Base-by-base conservation (phyloP, 1,140 invertebrate species). In the Chironomus striatipennis region DNA sequence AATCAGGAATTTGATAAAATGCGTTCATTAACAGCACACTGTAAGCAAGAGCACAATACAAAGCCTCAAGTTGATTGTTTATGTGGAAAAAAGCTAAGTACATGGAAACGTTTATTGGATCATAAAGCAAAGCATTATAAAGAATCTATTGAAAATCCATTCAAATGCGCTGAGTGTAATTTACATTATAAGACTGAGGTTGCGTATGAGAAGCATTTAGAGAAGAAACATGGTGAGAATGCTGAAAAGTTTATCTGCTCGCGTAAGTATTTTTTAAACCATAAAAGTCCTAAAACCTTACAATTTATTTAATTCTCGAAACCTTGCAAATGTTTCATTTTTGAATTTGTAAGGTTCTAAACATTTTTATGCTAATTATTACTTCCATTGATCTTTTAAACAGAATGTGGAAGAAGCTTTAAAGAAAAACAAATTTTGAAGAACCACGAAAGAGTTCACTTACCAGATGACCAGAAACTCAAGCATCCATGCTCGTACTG, bases 381-480 rank as follows among this genome's bases (percentile, higher is more conserved):
- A n/a, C n/a, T n/a, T n/a, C n/a, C n/a, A n/a, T n/a, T n/a, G n/a
- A n/a, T n/a, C n/a, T n/a, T n/a, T n/a, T n/a, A n/a, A n/a, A n/a
- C n/a, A 70, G 65, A 70, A 70, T 70, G 65, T 21, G 65, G 65
- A 9, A 15, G 18, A 20, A 21, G 17, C 18, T 70, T 70, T 17
- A 70, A 70, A 21, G 65, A 70, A 1, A 70, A 70, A 20, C 65
- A 70, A 20, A 70, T 70, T 70, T 12, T 70, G 20, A 18, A 78
- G 20, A 76, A 80, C 43, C 84, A 85, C 72, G 80, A 82, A 76
- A 79, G 79, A 42, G 79, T 79, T 21, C 84, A 85, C 74, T 75
- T 84, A 73, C 80, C 81, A 0, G 76, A 78, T 43, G 81, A 83
- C 74, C 78, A 81, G 18, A 81, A 82, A 73, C 73, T 79, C n/a